phyloP scores from a whole-genome alignment of 2,888 invertebrate genomes.

The Herminia tarsipennalis region DNA sequence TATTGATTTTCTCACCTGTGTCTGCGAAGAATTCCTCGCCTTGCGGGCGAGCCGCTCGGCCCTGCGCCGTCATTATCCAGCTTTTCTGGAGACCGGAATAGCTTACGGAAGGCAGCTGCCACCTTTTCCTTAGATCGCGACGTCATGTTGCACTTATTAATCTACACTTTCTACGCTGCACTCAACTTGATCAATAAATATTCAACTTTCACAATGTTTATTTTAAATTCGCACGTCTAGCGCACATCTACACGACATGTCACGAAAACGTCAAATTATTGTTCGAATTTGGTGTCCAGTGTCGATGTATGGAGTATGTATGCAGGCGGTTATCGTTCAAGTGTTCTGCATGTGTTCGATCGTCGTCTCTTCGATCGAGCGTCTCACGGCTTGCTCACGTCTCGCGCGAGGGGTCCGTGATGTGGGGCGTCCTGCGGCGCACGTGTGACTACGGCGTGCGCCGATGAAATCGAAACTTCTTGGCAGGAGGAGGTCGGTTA shows the following conservation, averaged over 20 bases:
- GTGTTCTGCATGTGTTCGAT: constrained; percentile 46
- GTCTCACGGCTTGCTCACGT: constrained; percentile 70
- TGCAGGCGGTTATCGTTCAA: constrained; percentile 37
- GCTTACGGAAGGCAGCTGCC: constrained; percentile 91
- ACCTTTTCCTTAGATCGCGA: constrained; percentile 93
- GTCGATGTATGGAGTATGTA: constrained; percentile 25
- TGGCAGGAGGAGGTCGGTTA: constrained; percentile 68
- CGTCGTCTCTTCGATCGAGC: no score
- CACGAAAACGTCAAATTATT: constrained; percentile 61
- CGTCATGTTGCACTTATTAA: constrained; percentile 86
- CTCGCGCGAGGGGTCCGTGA: constrained; percentile 48
- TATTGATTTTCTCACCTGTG: constrained; percentile 64
- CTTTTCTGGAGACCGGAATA: constrained; percentile 91
- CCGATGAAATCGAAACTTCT: constrained; percentile 75
- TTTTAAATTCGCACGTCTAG: constrained; percentile 44
- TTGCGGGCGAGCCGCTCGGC: constrained; percentile 87
- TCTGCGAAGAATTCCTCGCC: constrained; percentile 81
- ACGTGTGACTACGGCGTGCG: constrained; percentile 72
- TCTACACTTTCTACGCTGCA: constrained; percentile 56
- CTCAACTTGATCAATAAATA: constrained; percentile 50
- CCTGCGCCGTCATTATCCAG: constrained; percentile 87
- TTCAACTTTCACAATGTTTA: constrained; percentile 53
- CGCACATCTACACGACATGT: constrained; percentile 59
- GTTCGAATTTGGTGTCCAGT: constrained; percentile 46
- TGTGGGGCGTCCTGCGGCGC: constrained; percentile 54